Percentiles rank a stretch among this genome's conserved stretches.
Conservation (phyloP, 2,888 invertebrate species). For the Conistra vaccinii region DNA sequence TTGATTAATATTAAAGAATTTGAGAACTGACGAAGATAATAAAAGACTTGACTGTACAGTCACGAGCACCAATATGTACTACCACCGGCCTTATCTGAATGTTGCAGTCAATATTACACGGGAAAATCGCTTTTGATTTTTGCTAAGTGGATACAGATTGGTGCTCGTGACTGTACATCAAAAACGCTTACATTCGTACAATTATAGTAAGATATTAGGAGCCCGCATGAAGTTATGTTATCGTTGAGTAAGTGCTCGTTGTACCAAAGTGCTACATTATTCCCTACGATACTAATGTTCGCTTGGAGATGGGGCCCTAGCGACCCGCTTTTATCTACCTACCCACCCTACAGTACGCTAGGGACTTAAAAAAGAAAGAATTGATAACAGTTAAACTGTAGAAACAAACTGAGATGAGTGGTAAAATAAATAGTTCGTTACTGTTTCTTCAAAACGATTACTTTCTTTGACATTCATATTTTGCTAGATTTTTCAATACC, state of each 20-base stretch:
- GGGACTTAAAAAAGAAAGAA: constrained; percentile 19
- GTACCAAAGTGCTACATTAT: constrained; percentile 56
- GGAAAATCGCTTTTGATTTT: no score
- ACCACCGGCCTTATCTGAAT: no score
- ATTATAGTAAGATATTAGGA: constrained; percentile 33
- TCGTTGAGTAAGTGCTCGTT: constrained; percentile 50
- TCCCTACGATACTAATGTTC: constrained; percentile 51
- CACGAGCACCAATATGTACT: no score
- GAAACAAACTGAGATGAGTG: not conserved
- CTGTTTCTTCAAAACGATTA: not conserved
- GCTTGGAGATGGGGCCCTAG: constrained; percentile 32
- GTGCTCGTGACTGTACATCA: constrained; percentile 1
- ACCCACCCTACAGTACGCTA: constrained; percentile 13
- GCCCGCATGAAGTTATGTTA: constrained; percentile 54
- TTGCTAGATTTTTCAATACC: not conserved
- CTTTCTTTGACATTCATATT: not conserved
- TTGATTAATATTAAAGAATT: no score
- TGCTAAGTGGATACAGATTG: no score
- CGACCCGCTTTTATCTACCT: constrained; percentile 45
- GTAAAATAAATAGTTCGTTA: not conserved
- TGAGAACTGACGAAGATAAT: no score
- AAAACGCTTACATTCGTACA: constrained; percentile 17
- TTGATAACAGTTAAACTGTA: constrained; percentile 19
- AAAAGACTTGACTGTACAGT: not conserved
- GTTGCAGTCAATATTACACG: no score